Base-by-base conservation (phyloP, 2,888 invertebrate genomes). In the Thera britannica region DNA sequence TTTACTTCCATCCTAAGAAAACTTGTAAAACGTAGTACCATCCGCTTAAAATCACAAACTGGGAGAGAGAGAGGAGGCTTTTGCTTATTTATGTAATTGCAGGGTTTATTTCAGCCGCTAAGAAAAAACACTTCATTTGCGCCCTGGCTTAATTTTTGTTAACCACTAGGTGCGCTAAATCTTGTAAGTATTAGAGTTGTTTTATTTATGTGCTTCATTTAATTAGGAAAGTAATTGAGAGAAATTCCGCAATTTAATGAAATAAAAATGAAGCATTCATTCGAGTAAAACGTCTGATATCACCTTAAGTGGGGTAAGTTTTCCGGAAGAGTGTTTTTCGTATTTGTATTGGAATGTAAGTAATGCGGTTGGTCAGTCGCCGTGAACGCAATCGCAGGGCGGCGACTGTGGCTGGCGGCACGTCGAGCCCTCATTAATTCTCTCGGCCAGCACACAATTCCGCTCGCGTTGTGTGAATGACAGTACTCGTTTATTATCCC, bases 401-500 rank as follows among this genome's bases (percentile, higher is more conserved):
- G 64, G 73, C 67, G 71, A 73, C 72, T 70, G 69, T 72, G 72
- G 78, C 75, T 76, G 74, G 77, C 75, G 77, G 76, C 75, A 72
- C 75, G 78, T 79, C 77, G 76, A 63, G 78, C 77, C 80, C 82
- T 83, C 87, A 87, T 87, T 87, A 87, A 87, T 86, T 79, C 83
- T 81, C 79, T 76, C 77, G 75, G 78, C 78, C 80, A 78, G 75
- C 82, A 80, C 82, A 84, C 82, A 79, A 81, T 80, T 80, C 79
- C 80, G 79, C 75, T 79, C 72, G 76, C 80, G 76, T 81, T 83
- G 83, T 82, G 83, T 88, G 85, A 84, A 82, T 87, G 88, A 87
- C 88, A 87, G 86, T 83, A 81, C 83, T 85, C 88, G 86, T 89
- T 89, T 85, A 83, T 88, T 88, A 87, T 77, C 84, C 83, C 79